phyloP scores from a whole-genome alignment of 2,888 invertebrate species.

The Chrysolina americana region DNA sequence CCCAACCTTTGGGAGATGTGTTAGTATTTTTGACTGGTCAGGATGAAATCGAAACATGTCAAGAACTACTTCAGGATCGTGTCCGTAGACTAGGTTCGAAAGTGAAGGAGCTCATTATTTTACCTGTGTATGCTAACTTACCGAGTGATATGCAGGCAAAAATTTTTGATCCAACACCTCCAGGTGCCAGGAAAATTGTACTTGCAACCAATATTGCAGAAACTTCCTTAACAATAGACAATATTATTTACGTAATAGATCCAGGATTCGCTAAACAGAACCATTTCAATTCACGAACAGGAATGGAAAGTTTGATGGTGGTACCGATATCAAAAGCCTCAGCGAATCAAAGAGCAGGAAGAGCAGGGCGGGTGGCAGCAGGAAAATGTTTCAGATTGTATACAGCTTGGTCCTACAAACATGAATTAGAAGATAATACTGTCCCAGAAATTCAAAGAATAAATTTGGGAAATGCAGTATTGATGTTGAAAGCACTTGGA shows the following conservation, averaged over 20 bases:
- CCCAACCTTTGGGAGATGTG: conserved; percentile 97
- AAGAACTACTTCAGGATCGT: conserved; percentile 91
- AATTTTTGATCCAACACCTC: conserved; percentile 98
- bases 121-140: conserved; percentile 98
- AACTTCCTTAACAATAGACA: conserved; percentile 98
- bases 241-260: conserved; percentile 98
- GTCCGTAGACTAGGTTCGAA: conserved; percentile 93
- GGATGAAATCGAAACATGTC: conserved; percentile 92
- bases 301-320: conserved; percentile 99
- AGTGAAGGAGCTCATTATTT: conserved; percentile 90
- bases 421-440: conserved; percentile 98
- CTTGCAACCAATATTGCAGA: conserved; percentile 99
- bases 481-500: conserved; percentile 96
- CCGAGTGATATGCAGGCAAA: conserved; percentile 99
- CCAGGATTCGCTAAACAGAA: conserved; percentile 99
- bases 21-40: conserved; percentile 97
- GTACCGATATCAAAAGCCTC: too few relatives aligned
- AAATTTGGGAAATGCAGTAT: conserved; percentile 95
- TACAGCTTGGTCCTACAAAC: conserved; percentile 98
- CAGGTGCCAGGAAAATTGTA: conserved; percentile 95
- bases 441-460: too few relatives aligned
- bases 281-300: conserved; percentile 97
- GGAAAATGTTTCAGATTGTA: conserved; percentile 99
- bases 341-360: too few relatives aligned
- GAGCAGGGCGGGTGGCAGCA: too few relatives aligned